phyloP scores from a whole-genome alignment of 2,113 vertebrate genomes.

The Alces alces region DNA sequence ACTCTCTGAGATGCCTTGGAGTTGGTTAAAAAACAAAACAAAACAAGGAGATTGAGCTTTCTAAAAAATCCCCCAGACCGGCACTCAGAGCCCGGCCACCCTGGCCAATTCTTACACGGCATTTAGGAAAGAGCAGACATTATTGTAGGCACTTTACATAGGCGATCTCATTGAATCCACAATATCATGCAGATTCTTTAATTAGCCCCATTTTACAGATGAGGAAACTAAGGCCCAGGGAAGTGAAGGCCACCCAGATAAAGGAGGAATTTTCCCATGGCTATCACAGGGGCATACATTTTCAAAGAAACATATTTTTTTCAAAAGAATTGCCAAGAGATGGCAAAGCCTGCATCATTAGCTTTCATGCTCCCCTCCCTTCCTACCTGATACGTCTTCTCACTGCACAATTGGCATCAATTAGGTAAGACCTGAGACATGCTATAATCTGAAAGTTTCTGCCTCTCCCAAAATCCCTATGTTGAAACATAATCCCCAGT shows the following conservation, averaged over 20 bases:
- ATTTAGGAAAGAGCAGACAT: not conserved
- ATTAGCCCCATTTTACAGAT: not conserved
- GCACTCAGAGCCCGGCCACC: no score
- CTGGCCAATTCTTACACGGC: not conserved
- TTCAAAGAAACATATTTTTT: not conserved
- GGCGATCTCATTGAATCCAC: fast-evolving
- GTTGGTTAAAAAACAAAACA: not conserved
- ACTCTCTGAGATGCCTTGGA: not conserved
- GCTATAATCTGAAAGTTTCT: not conserved
- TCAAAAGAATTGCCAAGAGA: not conserved
- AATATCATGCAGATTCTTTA: not conserved
- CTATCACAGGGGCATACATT: not conserved
- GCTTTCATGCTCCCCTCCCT: not conserved
- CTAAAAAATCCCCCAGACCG: not conserved
- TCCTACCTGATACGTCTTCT: not conserved
- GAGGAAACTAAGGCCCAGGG: not conserved
- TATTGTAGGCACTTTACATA: not conserved
- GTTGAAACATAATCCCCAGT: not conserved
- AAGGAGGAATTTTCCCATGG: not conserved
- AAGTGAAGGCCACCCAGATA: not conserved
- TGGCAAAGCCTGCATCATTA: not conserved
- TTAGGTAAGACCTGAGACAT: not conserved
- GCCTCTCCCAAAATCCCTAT: not conserved
- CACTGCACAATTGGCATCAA: not conserved
- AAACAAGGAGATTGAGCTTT: not conserved